Evolutionary conservation across 2,113 vertebrate species (phyloP).

Genomic region (Sardina pilchardus): DNA sequence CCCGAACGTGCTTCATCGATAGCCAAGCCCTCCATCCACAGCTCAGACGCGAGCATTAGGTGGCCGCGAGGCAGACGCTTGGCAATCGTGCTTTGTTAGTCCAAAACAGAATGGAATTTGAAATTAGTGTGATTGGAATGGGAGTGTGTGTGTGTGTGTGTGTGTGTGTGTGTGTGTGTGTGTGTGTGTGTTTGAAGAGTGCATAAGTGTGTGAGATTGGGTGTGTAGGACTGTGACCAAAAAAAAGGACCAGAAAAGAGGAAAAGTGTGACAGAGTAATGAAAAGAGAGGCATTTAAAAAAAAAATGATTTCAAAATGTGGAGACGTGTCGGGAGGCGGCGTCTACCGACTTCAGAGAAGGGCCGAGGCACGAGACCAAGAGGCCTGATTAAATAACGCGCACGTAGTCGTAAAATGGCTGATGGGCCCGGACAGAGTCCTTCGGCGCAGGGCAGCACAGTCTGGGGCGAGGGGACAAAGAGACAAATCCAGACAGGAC

Average conservation of each 20-base stretch:
- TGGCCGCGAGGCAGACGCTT: not conserved
- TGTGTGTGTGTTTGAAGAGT: constrained; percentile 32
- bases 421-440: not conserved
- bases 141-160: constrained; percentile 25
- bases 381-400: not conserved
- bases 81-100: not conserved
- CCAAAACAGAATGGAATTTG: not conserved
- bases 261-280: not conserved
- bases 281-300: not conserved
- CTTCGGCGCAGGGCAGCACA: not conserved
- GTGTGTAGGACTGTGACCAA: not conserved
- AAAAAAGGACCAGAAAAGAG: not conserved
- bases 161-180: constrained; percentile 29
- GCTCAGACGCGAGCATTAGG: not conserved
- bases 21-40: not conserved
- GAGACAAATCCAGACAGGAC: not conserved
- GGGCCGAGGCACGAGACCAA: not conserved
- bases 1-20: not conserved
- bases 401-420: not conserved
- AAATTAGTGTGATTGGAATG: not conserved
- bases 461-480: not conserved
- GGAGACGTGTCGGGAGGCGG: not conserved
- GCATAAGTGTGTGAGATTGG: constrained; percentile 12
- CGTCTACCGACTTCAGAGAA: not conserved
- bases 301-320: not conserved